phyloP scores from a whole-genome alignment of 1,140 invertebrate species.

The Eupeodes corollae region DNA sequence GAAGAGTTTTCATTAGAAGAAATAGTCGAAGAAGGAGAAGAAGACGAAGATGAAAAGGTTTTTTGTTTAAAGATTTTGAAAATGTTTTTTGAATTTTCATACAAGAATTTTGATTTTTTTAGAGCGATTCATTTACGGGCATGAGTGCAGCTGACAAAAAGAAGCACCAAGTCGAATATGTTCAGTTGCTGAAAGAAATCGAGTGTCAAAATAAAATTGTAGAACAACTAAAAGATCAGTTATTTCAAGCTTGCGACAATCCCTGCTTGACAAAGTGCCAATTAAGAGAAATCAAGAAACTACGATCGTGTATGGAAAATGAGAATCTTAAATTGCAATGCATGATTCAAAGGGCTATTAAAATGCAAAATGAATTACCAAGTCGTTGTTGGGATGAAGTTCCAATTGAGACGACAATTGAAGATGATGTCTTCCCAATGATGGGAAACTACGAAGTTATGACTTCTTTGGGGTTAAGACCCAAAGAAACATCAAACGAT shows the following conservation, averaged over 20 bases:
- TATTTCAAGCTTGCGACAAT: slow-evolving; percentile 23
- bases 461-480: too few relatives aligned
- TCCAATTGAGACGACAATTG: slow-evolving; percentile 24
- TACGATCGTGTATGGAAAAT: slow-evolving; percentile 30
- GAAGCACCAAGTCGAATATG: slow-evolving; percentile 13
- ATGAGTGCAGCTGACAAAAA: too few relatives aligned
- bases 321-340: slow-evolving; percentile 28
- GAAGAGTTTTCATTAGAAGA: background rate
- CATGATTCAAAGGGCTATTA: slow-evolving; percentile 24
- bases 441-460: too few relatives aligned
- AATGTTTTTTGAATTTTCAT: too few relatives aligned
- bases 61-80: too few relatives aligned
- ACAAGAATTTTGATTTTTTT: too few relatives aligned
- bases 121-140: too few relatives aligned
- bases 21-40: slow-evolving; percentile 15
- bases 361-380: slow-evolving; percentile 28
- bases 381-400: slow-evolving; percentile 23
- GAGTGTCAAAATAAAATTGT: slow-evolving; percentile 30
- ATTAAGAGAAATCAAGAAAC: slow-evolving; percentile 21
- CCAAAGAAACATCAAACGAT: too few relatives aligned
- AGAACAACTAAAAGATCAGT: slow-evolving; percentile 23
- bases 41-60: slow-evolving; percentile 17
- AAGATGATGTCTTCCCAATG: slow-evolving; percentile 23
- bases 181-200: slow-evolving; percentile 29
- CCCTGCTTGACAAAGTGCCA: slow-evolving; percentile 26